Base-by-base conservation (phyloP, 2,888 invertebrate genomes). In the Dastarcus helophoroides region DNA sequence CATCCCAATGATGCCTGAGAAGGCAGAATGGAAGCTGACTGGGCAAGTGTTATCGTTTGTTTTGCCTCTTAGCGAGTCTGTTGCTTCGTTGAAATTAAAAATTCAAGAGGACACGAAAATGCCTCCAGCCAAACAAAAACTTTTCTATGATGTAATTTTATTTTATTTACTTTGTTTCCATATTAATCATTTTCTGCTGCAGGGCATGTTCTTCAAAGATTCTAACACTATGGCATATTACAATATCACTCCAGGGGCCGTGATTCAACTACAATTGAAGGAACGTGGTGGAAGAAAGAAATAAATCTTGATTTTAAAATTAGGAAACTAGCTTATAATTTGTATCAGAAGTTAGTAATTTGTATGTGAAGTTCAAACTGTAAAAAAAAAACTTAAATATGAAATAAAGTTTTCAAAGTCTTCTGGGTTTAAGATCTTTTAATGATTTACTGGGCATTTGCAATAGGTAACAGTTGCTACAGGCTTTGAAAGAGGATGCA, bases 141-240 rank as follows among this genome's bases (percentile, higher is more conserved):
- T 98, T 41, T 85, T 89, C 45, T 85, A 83, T 52, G 95, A 95
- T 67, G 93, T 83, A 60, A 58, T 58, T 52, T 30, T 6, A 8
- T 23, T 9, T n/a, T n/a, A n/a, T n/a, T n/a, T n/a, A n/a, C n/a
- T n/a, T n/a, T n/a, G n/a, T n/a, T n/a, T n/a, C n/a, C n/a, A n/a
- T n/a, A n/a, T n/a, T n/a, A n/a, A n/a, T n/a, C n/a, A n/a, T 19
- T 7, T 7, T 53, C 46, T 44, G 46, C 65, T 71, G 11, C 63
- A 94, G 86, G 94, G 95, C 17, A 76, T 97, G 64, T 98, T 97
- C 70, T 88, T 97, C 69, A 98, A 98, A 60, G 97, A 98, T 63
- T 88, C 80, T 29, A 90, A 94, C 56, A 77, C 83, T 0, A 67
- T 95, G 62, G 97, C 93, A 1, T 98, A 81, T 66, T 98, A 98